Base-by-base conservation (phyloP, 2,888 invertebrate genomes). In the Philaethria dido region DNA sequence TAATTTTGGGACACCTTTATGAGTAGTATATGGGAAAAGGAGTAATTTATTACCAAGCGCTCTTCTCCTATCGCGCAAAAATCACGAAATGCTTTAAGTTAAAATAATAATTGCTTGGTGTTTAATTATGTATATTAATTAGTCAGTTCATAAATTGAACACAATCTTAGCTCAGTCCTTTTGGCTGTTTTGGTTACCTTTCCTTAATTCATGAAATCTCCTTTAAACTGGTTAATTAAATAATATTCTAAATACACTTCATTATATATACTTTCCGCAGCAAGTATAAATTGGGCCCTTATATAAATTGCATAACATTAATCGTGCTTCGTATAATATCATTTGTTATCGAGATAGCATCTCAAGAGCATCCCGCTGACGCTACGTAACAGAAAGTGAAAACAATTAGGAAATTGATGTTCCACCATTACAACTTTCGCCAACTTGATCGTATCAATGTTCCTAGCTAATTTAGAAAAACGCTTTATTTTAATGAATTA, bases 311-410 rank as follows among this genome's bases (percentile, higher is more conserved):
- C 83, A 76, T 83, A 86, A 89, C 76, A 74, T 79, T 80, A 80
- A 84, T 84, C 78, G 80, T 75, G 79, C 80, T 79, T 82, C 78
- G 82, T 81, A 85, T 85, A 86, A 83, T 87, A 83, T 78, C 82
- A 87, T 89, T 89, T 86, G 84, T 87, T 84, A 85, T 77, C 75
- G 70, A 81, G 90, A 90, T 89, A 87, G 73, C 72, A 88, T 90
- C 87, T 78, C 75, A 69, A 72, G 75, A 76, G 76, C 73, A 77
- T 77, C 77, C 76, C 74, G 75, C 76, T 66, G 85, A 86, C 84
- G 78, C 74, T 73, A 82, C 83, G 85, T 83, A 87, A 87, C 80
- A 80, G 80, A 89, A 89, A 89, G 88, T 81, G 85, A 87, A 88
- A 89, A 88, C 85, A 89, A 88, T 89, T 88, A 88, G 85, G 82